Conservation (phyloP, 2,113 vertebrate genomes). For the Hystrix cristata region DNA sequence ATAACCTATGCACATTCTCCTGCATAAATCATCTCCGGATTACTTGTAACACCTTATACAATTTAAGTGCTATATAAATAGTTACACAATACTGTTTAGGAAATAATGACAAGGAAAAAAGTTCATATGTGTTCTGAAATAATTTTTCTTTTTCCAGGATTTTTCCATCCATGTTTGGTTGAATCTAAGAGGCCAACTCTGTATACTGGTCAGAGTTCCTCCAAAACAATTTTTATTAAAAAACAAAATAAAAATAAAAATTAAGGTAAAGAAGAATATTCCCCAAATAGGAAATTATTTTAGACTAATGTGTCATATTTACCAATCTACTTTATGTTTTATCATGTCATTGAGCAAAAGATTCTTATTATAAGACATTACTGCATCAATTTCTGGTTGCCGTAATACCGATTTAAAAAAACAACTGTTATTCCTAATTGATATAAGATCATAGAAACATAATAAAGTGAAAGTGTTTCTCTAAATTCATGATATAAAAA, state of each 20-base stretch:
- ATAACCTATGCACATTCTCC: neutral
- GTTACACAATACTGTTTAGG: neutral
- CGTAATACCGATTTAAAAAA: slow-evolving; percentile 43
- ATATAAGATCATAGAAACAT: neutral
- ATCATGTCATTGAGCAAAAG: slow-evolving; percentile 1
- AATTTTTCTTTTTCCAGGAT: neutral
- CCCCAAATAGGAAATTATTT: slow-evolving; percentile 24
- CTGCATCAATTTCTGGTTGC: slow-evolving; percentile 34
- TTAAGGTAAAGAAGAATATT: slow-evolving; percentile 48
- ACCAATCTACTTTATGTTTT: slow-evolving; percentile 11
- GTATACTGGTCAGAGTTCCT: slow-evolving; percentile 21
- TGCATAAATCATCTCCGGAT: neutral
- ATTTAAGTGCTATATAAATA: neutral
- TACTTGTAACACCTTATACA: neutral
- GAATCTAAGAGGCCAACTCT: neutral
- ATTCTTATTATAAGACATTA: neutral
- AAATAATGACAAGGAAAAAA: neutral
- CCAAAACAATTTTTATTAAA: slow-evolving; percentile 62
- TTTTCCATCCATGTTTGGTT: neutral
- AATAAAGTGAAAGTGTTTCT: slow-evolving; percentile 37
- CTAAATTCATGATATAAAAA: slow-evolving; percentile 10
- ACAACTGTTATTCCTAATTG: neutral
- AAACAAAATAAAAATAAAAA: neutral
- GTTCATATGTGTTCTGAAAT: neutral
- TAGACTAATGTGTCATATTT: neutral